Evolutionary conservation across 2,888 invertebrate species (phyloP), one percentile per base, ranked within the genome.

Genomic region (Brachynemurus nebulosus): DNA sequence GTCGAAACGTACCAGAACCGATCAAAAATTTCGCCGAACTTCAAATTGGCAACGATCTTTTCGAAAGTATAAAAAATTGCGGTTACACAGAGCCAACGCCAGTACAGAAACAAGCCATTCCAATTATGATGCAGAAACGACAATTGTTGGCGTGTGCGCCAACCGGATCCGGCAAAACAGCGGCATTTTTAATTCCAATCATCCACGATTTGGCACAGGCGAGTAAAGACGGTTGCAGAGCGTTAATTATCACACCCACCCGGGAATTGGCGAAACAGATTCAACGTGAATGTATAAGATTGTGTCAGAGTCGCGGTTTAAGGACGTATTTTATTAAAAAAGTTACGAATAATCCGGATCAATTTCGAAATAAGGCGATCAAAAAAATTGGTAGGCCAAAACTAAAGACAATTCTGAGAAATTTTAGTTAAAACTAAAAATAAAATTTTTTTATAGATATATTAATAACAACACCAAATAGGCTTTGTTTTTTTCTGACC

Each of bases 111-210:
- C 96, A 97, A 65, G 84, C 90, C 0, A 74, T 95, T 51, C 90
- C 97, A 2, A 74, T 86, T 40, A 33, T 52, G 12, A 38, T 9
- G 4, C 17, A 42, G 5, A 7, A 36, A 19, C 7, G 89, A 40
- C 86, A 93, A 59, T 65, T 96, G 23, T 72, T 97, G 55, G 93
- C 91, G 1, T 92, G 91, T 62, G 97, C 97, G 0, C 96, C 96
- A 1, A 98, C 97, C 0, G 97, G 97, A 2, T 95, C 93, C 1
- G 97, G 97, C 7, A 97, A 97, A 68, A 98, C 97, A 0, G 83
- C 90, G 1, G 92, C 96, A 0, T 97, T 96, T 65, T 69, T 96
- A 0, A 61, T 95, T 3, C 97, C 97, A 0, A 70, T 97, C 8
- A 72, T 97, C 23, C 80, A 90, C 55, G 68, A 75, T 0, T 68